Percentiles rank a stretch among this genome's conserved stretches.
Conservation (phyloP, 1,140 invertebrate species). For the Antheraea pernyi region DNA sequence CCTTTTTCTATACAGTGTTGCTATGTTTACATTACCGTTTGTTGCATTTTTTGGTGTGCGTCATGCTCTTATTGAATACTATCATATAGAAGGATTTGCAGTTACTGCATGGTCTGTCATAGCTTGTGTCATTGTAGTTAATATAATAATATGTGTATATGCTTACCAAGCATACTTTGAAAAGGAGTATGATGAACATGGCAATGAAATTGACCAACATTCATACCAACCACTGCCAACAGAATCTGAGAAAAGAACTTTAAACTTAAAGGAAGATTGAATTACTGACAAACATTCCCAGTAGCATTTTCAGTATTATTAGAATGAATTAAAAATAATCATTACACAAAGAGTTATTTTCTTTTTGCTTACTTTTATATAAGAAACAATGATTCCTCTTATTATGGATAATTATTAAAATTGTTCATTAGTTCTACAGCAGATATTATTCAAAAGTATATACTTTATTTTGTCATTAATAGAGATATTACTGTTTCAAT, state of each 20-base stretch:
- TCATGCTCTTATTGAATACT: slow-evolving; percentile 82
- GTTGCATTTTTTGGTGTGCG: slow-evolving; percentile 85
- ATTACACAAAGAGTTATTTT: too few relatives aligned
- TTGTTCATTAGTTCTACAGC: too few relatives aligned
- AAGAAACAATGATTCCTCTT: too few relatives aligned
- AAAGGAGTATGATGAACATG: slow-evolving; percentile 81
- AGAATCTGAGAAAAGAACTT: slow-evolving; percentile 45
- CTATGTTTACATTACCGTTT: slow-evolving; percentile 92
- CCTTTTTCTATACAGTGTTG: slow-evolving; percentile 87
- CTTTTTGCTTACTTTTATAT: too few relatives aligned
- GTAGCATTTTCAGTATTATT: slow-evolving; percentile 11
- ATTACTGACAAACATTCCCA: slow-evolving; percentile 7
- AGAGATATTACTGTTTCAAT: too few relatives aligned
- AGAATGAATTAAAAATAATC: not conserved
- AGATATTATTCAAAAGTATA: too few relatives aligned
- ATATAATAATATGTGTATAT: slow-evolving; percentile 88
- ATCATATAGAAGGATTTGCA: slow-evolving; percentile 80
- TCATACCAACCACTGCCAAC: slow-evolving; percentile 33
- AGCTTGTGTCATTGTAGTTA: slow-evolving; percentile 87
- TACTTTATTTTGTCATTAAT: too few relatives aligned
- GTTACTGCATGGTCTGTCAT: slow-evolving; percentile 87
- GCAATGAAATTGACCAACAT: slow-evolving; percentile 77
- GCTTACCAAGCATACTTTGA: slow-evolving; percentile 89
- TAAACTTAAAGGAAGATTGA: slow-evolving; percentile 72
- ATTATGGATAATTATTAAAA: too few relatives aligned